Evolutionary conservation across 2,113 vertebrate species (phyloP).

Genomic region (Sorex fumeus): DNA sequence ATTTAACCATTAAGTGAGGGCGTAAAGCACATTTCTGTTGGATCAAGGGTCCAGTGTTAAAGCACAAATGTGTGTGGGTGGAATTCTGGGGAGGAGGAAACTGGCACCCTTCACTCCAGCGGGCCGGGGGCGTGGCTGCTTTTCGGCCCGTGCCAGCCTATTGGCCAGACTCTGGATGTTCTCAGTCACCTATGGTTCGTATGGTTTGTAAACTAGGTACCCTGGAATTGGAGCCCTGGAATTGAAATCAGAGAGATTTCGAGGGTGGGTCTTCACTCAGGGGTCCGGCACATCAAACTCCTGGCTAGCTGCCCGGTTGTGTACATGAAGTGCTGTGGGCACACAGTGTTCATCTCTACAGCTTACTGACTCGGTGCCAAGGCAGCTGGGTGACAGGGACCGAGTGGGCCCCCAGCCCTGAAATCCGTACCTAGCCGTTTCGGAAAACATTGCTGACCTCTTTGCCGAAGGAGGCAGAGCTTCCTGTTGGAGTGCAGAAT

Average conservation of each 20-base stretch:
- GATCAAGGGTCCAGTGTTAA: conserved; percentile 12
- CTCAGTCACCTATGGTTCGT: not conserved
- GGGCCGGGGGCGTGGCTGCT: not conserved
- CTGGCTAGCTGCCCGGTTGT: not conserved
- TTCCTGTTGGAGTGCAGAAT: not conserved
- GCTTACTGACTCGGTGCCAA: not conserved
- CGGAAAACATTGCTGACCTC: not conserved
- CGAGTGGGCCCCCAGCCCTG: not conserved
- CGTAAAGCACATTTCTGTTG: not conserved
- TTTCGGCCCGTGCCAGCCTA: not conserved
- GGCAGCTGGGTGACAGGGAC: not conserved
- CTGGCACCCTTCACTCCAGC: not conserved
- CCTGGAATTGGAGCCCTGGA: not conserved
- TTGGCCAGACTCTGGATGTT: not conserved
- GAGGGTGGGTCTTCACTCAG: not conserved
- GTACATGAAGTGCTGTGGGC: not conserved
- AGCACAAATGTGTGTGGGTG: not conserved
- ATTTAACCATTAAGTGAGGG: not conserved
- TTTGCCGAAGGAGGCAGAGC: not conserved
- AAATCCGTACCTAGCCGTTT: not conserved
- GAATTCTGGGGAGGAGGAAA: not conserved
- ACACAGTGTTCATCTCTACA: not conserved
- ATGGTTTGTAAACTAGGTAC: not conserved
- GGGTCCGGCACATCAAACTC: not conserved
- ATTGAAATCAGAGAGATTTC: not conserved